Evolutionary conservation across 2,113 vertebrate species (phyloP), one percentile per base, ranked within the genome.

Genomic region (Mola mola): DNA sequence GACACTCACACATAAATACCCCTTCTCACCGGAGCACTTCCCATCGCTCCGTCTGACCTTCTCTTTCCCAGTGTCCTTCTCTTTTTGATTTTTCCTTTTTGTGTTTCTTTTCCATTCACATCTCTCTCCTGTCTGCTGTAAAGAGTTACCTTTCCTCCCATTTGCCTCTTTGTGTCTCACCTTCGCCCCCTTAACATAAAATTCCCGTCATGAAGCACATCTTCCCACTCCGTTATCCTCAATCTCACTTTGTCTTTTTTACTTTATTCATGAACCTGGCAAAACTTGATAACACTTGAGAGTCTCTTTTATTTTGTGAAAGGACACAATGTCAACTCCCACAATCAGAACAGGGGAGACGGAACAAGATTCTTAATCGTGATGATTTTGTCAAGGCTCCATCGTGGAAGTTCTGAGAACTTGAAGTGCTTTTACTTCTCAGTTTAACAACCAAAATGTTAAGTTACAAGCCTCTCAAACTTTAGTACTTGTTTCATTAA

Each of bases 1-100:
- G 63, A 85, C 87, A 82, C 83, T 46, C 64, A 77, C 74, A 85
- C 84, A 83, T 83, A 88, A 89, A 89, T 72, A 83, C 68, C 71
- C 75, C 55, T 63, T 61, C 71, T 63, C 33, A 11, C 66, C 65
- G 57, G 53, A 75, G 71, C 78, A 70, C 76, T 81, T 65, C 79
- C 73, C 81, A 72, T 78, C 65, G 76, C 53, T 47, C 74, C 7
- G 68, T 70, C 71, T 88, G 85, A 90, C 83, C 86, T 80, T 86
- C 83, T 86, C 81, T 73, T 67, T 82, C 70, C 56, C 66, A 21
- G 22, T 48, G 55, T 55, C 50, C 40, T 47, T 51, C 57, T 34
- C 56, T 50, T 48, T 17, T 41, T 0, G 34, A 40, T 60, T 61
- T 44, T 24, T 16, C 31, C 47, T 47, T 49, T 82, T 69, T 76